phyloP scores from a whole-genome alignment of 2,888 invertebrate genomes.

The Nudaria mundana region DNA sequence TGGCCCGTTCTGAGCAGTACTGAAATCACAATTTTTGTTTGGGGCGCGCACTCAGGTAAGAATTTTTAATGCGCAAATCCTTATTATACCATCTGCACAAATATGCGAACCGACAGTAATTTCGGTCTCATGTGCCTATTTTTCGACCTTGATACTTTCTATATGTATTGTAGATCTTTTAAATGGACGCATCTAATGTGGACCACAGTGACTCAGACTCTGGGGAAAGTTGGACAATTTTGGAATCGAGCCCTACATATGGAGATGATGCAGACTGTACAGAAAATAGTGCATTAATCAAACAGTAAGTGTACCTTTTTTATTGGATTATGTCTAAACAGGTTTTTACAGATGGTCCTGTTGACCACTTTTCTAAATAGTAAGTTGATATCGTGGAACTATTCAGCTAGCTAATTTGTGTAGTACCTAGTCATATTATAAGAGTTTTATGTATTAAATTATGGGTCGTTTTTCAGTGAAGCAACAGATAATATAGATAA shows the following conservation, averaged over 20 bases:
- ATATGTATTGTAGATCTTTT: conserved; percentile 22
- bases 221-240: conserved; percentile 75
- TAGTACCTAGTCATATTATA: too few species aligned
- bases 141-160: conserved; percentile 9
- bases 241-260: conserved; percentile 52
- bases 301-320: conserved; percentile 44
- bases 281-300: conserved; percentile 31
- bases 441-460: not conserved
- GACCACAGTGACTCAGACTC: conserved; percentile 78
- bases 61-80: conserved; percentile 23
- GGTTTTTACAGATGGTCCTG: too few species aligned
- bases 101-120: not conserved
- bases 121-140: conserved; percentile 12
- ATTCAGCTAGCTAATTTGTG: too few species aligned
- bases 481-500: conserved; percentile 50
- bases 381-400: too few species aligned
- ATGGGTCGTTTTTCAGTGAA: conserved; percentile 37
- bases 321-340: too few species aligned
- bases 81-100: not conserved
- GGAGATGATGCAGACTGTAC: conserved; percentile 48
- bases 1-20: conserved; percentile 31
- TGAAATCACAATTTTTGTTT: conserved; percentile 34
- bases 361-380: too few species aligned
- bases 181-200: conserved; percentile 62
- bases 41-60: conserved; percentile 37